phyloP scores from a whole-genome alignment of 2,888 invertebrate species.

The Epirrhoe alternata region DNA sequence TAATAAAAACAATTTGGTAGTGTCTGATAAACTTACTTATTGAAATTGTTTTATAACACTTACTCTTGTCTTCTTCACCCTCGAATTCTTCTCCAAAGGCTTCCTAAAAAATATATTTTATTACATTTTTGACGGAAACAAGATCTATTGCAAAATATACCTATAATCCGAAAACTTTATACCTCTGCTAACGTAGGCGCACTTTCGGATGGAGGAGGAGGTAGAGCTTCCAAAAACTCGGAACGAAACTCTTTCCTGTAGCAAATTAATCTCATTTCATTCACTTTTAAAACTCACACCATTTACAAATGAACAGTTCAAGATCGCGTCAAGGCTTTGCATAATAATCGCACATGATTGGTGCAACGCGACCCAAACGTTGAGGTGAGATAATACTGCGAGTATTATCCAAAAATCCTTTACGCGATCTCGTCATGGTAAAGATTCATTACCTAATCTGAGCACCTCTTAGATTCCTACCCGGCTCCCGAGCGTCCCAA shows the following conservation, averaged over 20 bases:
- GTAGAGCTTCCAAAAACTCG: conserved; percentile 62
- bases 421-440: background rate
- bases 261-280: background rate
- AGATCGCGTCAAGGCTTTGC: too few relatives aligned
- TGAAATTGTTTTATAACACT: conserved; percentile 26
- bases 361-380: too few relatives aligned
- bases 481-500: conserved; percentile 66
- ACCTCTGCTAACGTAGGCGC: conserved; percentile 51
- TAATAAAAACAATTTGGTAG: too few relatives aligned
- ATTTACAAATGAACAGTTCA: background rate
- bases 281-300: too few relatives aligned
- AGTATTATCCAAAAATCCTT: too few relatives aligned
- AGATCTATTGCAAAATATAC: background rate
- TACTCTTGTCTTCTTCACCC: conserved; percentile 53
- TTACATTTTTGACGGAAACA: background rate
- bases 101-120: conserved; percentile 52
- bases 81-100: conserved; percentile 48
- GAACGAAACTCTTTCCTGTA: conserved; percentile 66
- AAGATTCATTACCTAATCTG: conserved; percentile 59
- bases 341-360: too few relatives aligned
- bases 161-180: background rate
- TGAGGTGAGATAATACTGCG: too few relatives aligned
- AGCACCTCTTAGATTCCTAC: conserved; percentile 65
- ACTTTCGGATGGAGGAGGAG: conserved; percentile 51
- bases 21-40: too few relatives aligned